Evolutionary conservation across 1,140 invertebrate species (phyloP), one percentile per base, ranked within the genome.

Genomic region (Drosophila paulistorum): DNA sequence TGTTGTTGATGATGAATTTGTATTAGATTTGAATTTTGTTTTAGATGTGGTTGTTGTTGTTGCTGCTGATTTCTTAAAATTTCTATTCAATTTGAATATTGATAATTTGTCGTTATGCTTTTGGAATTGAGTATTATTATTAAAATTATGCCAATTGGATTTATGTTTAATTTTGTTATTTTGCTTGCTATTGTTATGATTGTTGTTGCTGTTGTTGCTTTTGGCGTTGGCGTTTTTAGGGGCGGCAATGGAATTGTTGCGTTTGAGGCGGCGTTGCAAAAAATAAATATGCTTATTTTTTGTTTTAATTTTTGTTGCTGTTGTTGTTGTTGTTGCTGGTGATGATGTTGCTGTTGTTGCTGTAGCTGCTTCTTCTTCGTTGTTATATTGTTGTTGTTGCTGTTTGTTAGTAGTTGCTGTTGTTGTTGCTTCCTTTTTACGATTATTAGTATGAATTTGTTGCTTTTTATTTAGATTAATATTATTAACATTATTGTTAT

Each of bases 271-370:
- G 26, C 74, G 77, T 65, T 69, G 77, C 57, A 79, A 74, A 73
- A 79, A 79, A 37, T 79, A 72, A 73, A 79, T 73, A 45, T 79
- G 77, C 62, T 79, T 79, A 51, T 79, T 79, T 77, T 73, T 73
- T 51, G 57, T 59, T 59, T 64, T 65, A 69, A 73, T 79, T 77
- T 51, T 59, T 58, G 66, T 77, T 77, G 45, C 63, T 64, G 14
- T 20, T 66, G 69, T 66, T 37, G 62, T 35, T 65, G 68, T 20
- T 64, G 66, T 23, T 58, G 68, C 1, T 68, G 65, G 2, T 65
- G 70, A 5, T 65, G 63, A 17, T 41, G 45, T 1, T 23, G 20
- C 1, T 23, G 20, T 23, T 23, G 20, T 30, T 64, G 66, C 23
- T 58, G 65, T 58, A 48, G 62, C 11, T 33, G 48, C 7, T 45